Evolutionary conservation across 2,113 vertebrate species (phyloP).

Genomic region (Miniopterus natalensis): DNA sequence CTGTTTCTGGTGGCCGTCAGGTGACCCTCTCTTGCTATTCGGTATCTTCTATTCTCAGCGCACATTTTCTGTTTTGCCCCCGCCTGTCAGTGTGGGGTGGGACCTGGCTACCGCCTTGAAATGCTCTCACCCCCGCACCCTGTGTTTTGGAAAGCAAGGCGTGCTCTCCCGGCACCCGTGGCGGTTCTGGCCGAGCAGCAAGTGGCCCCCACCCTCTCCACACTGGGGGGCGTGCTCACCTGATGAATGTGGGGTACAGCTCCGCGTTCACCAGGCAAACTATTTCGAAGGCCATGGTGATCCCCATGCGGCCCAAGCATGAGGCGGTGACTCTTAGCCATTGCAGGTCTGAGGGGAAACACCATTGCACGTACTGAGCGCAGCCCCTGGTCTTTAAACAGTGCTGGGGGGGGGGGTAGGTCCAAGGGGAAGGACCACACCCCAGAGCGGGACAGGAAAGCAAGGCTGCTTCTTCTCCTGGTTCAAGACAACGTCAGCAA

Average conservation of each 20-base stretch:
- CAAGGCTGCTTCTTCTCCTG: background rate
- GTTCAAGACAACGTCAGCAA: background rate
- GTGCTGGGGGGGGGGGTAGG: background rate
- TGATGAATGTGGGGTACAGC: slow-evolving; percentile 95
- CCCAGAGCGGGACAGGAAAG: background rate
- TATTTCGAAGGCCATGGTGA: slow-evolving; percentile 95
- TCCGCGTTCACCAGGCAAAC: slow-evolving; percentile 96
- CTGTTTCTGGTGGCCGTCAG: too few species aligned
- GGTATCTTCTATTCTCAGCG: background rate
- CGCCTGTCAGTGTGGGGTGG: background rate
- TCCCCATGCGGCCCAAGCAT: slow-evolving; percentile 94
- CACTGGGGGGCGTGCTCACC: slow-evolving; percentile 82
- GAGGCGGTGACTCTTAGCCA: slow-evolving; percentile 90
- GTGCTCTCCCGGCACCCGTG: accelerated
- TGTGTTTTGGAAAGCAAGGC: background rate
- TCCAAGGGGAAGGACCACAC: background rate
- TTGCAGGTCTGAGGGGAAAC: slow-evolving; percentile 87
- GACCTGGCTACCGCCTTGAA: background rate
- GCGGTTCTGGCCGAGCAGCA: accelerated
- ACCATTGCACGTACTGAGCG: accelerated
- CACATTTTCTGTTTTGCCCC: background rate
- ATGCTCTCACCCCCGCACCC: background rate
- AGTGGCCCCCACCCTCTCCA: background rate
- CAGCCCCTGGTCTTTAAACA: background rate
- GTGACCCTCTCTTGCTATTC: accelerated